Evolutionary conservation across 2,888 invertebrate genomes (phyloP).

Genomic region (Orthosia cruda): DNA sequence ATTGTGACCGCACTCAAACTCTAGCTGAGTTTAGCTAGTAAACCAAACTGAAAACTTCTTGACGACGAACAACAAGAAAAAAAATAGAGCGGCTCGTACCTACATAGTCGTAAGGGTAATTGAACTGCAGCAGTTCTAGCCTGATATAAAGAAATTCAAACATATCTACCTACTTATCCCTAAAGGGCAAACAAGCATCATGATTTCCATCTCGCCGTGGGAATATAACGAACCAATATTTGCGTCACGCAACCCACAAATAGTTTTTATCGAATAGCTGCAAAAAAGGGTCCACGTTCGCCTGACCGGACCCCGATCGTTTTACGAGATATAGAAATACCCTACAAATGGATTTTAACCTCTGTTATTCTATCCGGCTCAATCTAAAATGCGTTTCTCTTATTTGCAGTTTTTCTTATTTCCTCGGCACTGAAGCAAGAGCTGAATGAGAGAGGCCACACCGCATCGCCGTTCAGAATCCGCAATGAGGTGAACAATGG

Average conservation of each 20-base stretch:
- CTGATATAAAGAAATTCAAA: slow-evolving; percentile 35
- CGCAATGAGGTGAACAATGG: slow-evolving; percentile 90
- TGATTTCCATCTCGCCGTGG: slow-evolving; percentile 29
- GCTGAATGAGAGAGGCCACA: slow-evolving; percentile 77
- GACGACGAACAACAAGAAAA: not conserved
- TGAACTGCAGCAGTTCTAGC: not conserved
- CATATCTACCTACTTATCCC: slow-evolving; percentile 23
- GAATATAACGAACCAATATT: slow-evolving; percentile 47
- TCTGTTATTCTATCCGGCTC: slow-evolving; percentile 62
- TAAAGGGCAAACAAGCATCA: slow-evolving; percentile 45
- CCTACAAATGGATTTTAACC: slow-evolving; percentile 51
- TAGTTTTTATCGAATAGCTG: slow-evolving; percentile 49
- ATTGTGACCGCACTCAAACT: not conserved
- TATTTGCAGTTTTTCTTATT: slow-evolving; percentile 80
- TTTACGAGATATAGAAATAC: slow-evolving; percentile 45
- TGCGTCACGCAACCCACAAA: slow-evolving; percentile 57
- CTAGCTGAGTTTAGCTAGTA: not conserved
- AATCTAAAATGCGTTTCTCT: slow-evolving; percentile 75
- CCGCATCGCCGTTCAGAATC: slow-evolving; percentile 84
- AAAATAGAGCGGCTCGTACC: not conserved
- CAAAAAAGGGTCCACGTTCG: slow-evolving; percentile 46
- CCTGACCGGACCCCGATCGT: slow-evolving; percentile 41
- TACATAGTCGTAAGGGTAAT: not conserved
- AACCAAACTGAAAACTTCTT: not conserved
- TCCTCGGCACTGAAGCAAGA: slow-evolving; percentile 71